phyloP scores from a whole-genome alignment of 1,140 invertebrate genomes.

The Pseudomyrmex dendroicus region DNA sequence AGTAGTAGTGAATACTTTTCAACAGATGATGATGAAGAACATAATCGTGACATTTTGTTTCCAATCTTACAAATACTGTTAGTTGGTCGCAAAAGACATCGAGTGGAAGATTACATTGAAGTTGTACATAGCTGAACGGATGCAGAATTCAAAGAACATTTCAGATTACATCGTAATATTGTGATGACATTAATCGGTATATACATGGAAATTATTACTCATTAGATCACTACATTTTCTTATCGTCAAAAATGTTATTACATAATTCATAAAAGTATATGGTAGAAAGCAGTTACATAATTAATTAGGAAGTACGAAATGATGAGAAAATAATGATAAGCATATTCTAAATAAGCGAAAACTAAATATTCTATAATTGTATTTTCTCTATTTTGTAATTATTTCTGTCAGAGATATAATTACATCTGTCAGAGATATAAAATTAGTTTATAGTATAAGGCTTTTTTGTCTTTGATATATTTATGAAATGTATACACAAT shows the following conservation, averaged over 20 bases:
- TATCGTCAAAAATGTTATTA: background rate
- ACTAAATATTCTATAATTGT: too few relatives aligned
- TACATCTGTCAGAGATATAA: background rate
- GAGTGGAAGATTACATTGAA: background rate
- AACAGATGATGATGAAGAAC: too few relatives aligned
- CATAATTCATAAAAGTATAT: too few relatives aligned
- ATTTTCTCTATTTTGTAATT: background rate
- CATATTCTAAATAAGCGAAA: too few relatives aligned
- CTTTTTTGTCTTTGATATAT: background rate
- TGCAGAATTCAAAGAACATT: background rate
- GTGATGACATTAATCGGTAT: background rate
- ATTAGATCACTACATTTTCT: background rate
- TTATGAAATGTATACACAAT: background rate
- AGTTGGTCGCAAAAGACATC: too few relatives aligned
- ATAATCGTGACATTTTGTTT: too few relatives aligned
- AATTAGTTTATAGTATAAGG: background rate
- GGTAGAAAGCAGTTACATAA: too few relatives aligned
- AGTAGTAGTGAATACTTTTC: too few relatives aligned
- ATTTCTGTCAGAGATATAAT: background rate
- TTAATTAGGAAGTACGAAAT: too few relatives aligned
- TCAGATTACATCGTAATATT: conserved; percentile 7
- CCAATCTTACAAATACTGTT: too few relatives aligned
- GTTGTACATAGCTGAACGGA: conserved; percentile 1
- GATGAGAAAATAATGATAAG: too few relatives aligned
- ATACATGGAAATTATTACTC: background rate